Evolutionary conservation across 2,113 vertebrate genomes (phyloP).

Genomic region (Phrynosoma platyrhinos): DNA sequence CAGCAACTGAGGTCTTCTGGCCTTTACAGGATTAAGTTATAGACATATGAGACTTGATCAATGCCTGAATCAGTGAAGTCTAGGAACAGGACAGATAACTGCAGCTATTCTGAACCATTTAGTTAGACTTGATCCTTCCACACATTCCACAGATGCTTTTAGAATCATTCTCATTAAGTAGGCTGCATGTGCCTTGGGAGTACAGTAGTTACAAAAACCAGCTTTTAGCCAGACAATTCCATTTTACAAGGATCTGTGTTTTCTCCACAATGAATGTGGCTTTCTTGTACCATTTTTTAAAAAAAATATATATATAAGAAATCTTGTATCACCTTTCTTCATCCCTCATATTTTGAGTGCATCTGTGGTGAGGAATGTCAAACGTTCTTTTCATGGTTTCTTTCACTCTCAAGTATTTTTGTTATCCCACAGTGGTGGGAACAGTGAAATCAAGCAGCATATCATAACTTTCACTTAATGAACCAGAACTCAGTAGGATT

Average conservation of each 20-base stretch:
- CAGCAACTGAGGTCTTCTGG: constrained; percentile 37
- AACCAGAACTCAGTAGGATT: constrained; percentile 40
- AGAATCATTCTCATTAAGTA: constrained; percentile 72
- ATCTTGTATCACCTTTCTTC: constrained; percentile 37
- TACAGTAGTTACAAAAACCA: constrained; percentile 65
- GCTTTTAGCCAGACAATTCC: constrained; percentile 68
- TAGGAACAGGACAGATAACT: constrained; percentile 62
- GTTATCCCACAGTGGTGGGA: constrained; percentile 38
- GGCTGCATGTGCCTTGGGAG: constrained; percentile 69
- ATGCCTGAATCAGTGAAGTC: constrained; percentile 61
- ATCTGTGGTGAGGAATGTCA: constrained; percentile 61
- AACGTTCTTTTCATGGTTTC: constrained; percentile 58
- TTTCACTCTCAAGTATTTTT: constrained; percentile 57
- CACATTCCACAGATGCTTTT: constrained; percentile 76
- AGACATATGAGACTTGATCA: constrained; percentile 66
- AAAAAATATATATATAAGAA: constrained; percentile 46
- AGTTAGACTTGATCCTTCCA: constrained; percentile 63
- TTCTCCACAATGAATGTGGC: constrained; percentile 56
- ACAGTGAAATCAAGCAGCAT: constrained; percentile 38
- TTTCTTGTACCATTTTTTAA: background rate
- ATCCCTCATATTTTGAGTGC: constrained; percentile 27
- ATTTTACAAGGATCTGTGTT: constrained; percentile 68
- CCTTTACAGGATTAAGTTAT: constrained; percentile 56
- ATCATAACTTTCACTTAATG: constrained; percentile 46
- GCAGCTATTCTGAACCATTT: constrained; percentile 64